Conservation (phyloP, 2,113 vertebrate genomes). For the Scalopus aquaticus region DNA sequence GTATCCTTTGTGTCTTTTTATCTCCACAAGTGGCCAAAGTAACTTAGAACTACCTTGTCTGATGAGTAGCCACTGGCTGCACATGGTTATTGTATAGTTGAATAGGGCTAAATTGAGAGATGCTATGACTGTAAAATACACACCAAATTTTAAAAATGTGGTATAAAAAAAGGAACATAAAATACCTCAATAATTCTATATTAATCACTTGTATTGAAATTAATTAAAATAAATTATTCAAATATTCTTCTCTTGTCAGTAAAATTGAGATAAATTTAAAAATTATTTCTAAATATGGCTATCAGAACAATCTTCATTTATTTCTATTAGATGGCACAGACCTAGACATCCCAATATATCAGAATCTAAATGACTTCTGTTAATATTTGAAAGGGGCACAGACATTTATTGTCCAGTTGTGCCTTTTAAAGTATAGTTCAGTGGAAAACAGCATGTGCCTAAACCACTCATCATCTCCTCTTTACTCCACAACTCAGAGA, state of each 20-base stretch:
- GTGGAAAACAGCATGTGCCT: not conserved
- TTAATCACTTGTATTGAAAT: not conserved
- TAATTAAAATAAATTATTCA: slow-evolving; percentile 1
- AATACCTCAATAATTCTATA: not conserved
- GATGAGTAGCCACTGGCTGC: not conserved
- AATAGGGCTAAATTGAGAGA: not conserved
- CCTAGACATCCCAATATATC: not conserved
- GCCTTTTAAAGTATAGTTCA: not conserved
- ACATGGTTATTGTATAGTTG: not conserved
- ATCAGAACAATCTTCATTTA: not conserved
- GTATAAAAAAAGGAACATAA: not conserved
- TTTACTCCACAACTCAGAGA: not conserved
- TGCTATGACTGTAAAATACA: not conserved
- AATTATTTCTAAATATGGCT: not conserved
- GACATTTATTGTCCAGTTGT: not conserved
- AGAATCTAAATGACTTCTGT: not conserved
- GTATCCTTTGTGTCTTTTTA: not conserved
- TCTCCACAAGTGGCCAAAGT: not conserved
- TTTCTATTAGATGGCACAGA: not conserved
- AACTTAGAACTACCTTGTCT: not conserved
- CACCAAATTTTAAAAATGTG: not conserved
- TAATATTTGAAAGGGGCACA: not conserved
- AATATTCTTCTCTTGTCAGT: slow-evolving; percentile 23
- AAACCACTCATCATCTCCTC: not conserved
- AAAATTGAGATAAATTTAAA: too few relatives aligned